Percentiles rank a stretch among this genome's conserved stretches.
Evolutionary conservation across 2,888 invertebrate genomes (phyloP).

Genomic region (Zele albiditarsus): DNA sequence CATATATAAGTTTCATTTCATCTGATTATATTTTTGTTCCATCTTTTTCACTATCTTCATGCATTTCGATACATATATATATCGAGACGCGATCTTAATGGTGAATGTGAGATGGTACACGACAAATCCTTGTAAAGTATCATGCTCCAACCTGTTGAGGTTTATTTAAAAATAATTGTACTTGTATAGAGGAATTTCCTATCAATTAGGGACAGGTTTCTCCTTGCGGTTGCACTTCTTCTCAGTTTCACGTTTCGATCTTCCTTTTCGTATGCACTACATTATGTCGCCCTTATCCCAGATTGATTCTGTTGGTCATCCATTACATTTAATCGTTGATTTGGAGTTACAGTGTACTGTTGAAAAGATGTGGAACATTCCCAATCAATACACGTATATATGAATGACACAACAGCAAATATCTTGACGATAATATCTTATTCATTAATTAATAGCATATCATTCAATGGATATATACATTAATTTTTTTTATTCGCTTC

Average conservation of each 20-base stretch:
- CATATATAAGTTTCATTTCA: not conserved
- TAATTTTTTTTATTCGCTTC: slow-evolving; percentile 1
- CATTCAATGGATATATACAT: not conserved
- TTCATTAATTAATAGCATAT: slow-evolving; percentile 29
- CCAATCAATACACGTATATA: not conserved
- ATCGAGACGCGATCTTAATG: slow-evolving; percentile 29
- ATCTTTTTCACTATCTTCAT: slow-evolving; percentile 1
- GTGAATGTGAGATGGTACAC: slow-evolving; percentile 26
- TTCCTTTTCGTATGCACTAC: slow-evolving; percentile 19
- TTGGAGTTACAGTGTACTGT: slow-evolving; percentile 13
- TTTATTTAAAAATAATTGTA: slow-evolving; percentile 61
- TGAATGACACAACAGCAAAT: not conserved
- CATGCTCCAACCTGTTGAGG: slow-evolving; percentile 65
- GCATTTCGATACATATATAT: not conserved
- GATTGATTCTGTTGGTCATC: slow-evolving; percentile 63
- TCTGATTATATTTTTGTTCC: slow-evolving; percentile 7
- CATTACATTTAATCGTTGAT: slow-evolving; percentile 62
- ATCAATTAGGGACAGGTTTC: slow-evolving; percentile 72
- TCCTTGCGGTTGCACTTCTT: slow-evolving; percentile 52
- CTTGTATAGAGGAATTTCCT: slow-evolving; percentile 65
- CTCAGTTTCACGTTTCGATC: slow-evolving; percentile 36
- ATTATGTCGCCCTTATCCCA: slow-evolving; percentile 42
- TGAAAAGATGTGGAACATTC: not conserved
- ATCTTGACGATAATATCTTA: not conserved
- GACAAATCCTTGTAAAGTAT: slow-evolving; percentile 64